Evolutionary conservation across 1,140 invertebrate genomes (phyloP).

Genomic region (Tetramorium alpestre): DNA sequence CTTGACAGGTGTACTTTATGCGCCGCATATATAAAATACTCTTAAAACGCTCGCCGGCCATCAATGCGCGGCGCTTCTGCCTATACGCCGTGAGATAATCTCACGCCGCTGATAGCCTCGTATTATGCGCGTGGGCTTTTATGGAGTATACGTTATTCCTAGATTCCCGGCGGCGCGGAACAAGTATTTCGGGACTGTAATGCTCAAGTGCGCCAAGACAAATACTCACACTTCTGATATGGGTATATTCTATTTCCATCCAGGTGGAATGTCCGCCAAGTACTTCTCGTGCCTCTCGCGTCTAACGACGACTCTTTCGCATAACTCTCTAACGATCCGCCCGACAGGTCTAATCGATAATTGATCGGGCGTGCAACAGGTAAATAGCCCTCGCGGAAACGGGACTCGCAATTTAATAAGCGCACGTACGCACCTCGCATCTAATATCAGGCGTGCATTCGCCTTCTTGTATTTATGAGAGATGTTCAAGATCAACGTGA

Average conservation of each 20-base stretch:
- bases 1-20: constrained; percentile 70
- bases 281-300: background rate
- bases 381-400: constrained; percentile 44
- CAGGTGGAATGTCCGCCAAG: background rate
- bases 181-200: background rate
- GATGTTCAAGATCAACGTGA: background rate
- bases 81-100: constrained; percentile 41
- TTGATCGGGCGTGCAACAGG: constrained; percentile 52
- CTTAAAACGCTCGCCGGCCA: constrained; percentile 46
- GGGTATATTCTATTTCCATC: background rate
- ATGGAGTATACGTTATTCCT: background rate
- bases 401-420: constrained; percentile 45
- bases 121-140: constrained; percentile 18
- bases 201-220: background rate
- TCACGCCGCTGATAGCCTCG: constrained; percentile 35
- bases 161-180: background rate
- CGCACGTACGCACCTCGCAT: constrained; percentile 11
- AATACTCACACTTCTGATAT: background rate
- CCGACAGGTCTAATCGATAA: constrained; percentile 46
- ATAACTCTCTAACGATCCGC: constrained; percentile 38
- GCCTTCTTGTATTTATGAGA: background rate
- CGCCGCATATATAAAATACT: constrained; percentile 39
- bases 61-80: constrained; percentile 40
- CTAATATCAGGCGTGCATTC: constrained; percentile 14
- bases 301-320: constrained; percentile 17